A percentile compares a stretch with the other conserved stretches of the same genome.
These are phyloP conservation scores for Emydocephalus ijimae DNA, from an alignment of 2,113 vertebrate species.

Conservation along the genomic window DNA sequence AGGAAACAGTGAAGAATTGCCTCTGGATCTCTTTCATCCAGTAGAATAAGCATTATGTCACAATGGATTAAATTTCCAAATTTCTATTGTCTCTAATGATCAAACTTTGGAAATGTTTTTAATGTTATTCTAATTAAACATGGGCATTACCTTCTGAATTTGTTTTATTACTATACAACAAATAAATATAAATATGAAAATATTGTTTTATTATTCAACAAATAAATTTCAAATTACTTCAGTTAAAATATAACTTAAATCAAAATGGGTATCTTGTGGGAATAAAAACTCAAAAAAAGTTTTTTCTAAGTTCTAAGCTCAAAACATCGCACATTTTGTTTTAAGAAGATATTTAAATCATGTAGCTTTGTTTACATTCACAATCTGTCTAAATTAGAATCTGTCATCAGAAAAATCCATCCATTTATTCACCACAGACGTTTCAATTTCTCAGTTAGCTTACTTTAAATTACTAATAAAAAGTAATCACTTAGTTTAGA, in stretches of 20 bases:
- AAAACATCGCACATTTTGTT: not conserved
- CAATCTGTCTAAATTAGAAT: not conserved
- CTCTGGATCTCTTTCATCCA: not conserved
- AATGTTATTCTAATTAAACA: not conserved
- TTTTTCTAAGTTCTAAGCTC: not conserved
- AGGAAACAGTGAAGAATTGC: not conserved
- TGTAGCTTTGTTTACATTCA: not conserved
- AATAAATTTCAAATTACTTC: not conserved
- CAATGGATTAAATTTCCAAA: not conserved
- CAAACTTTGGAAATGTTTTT: not conserved
- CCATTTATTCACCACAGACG: not conserved
- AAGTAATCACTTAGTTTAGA: not conserved
- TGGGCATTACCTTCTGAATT: not conserved
- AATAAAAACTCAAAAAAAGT: not conserved
- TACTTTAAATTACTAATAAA: not conserved
- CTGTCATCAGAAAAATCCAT: not conserved
- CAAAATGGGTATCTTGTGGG: not conserved
- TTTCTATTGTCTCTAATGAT: not conserved
- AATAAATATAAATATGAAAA: no score
- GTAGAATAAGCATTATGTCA: not conserved
- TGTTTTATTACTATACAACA: not conserved
- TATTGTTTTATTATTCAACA: not conserved
- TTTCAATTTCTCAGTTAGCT: not conserved
- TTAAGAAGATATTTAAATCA: not conserved
- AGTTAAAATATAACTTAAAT: not conserved